Evolutionary conservation across 2,113 vertebrate genomes (phyloP), one percentile per base, ranked within the genome.

Genomic region (Eretmochelys imbricata): DNA sequence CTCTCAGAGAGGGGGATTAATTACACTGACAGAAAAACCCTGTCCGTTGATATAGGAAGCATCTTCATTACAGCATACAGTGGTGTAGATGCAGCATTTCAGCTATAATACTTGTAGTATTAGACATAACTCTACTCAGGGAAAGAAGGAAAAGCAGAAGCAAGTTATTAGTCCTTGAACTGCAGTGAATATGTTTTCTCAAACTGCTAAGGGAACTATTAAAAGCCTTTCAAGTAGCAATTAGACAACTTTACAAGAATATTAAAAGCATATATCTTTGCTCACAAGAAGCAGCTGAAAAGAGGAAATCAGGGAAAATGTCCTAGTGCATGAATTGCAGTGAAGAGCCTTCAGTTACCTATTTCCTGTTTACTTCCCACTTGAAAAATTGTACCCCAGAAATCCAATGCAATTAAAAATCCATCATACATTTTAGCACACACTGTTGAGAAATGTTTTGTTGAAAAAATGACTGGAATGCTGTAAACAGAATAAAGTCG

Each of bases 401-500:
- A 97, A 94, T 93, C 96, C 95, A 96, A 96, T 91, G 93, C 82
- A 92, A 91, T 97, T 95, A 97, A 96, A 95, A 94, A 50, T 50
- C 65, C n/a, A 89, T 81, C 91, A 85, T 96, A 92, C 82, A 93
- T 97, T 97, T 96, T 95, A 96, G 94, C 96, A 90, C 91, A 94
- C 91, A 95, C 96, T 82, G 93, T 96, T 96, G 95, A 88, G 82
- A 97, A 97, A 96, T 72, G 87, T 92, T 98, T 96, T 96, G 93
- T 72, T 93, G 90, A 93, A 89, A 97, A 97, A 97, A 91, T 88
- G 96, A 97, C 95, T 96, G 97, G 97, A 97, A 98, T 98, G 97
- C 93, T 97, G 94, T 98, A 98, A 98, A 98, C 97, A 98, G 93
- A 98, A 95, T 97, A 89, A 97, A 97, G 92, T 92, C 94, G 80